Evolutionary conservation across 2,113 vertebrate genomes (phyloP).

Genomic region (Edolisoma coerulescens): DNA sequence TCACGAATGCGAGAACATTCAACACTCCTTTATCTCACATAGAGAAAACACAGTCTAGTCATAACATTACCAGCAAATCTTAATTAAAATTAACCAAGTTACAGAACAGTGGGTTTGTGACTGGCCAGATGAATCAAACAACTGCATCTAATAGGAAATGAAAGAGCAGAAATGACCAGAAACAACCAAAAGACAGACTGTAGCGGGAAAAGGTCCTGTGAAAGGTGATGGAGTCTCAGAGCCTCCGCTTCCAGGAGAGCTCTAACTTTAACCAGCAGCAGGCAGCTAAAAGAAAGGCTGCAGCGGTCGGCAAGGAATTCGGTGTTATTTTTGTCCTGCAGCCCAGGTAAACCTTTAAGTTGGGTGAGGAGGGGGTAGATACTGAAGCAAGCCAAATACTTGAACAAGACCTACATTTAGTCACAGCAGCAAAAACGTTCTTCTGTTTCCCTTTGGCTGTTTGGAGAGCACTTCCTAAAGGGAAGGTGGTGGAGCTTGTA

Average conservation of each 20-base stretch:
- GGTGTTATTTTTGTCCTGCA: slow-evolving; percentile 15
- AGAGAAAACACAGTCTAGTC: not conserved
- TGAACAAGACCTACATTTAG: slow-evolving; percentile 43
- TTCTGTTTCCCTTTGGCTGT: slow-evolving; percentile 16
- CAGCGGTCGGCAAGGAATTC: not conserved
- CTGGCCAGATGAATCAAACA: not conserved
- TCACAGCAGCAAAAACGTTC: not conserved
- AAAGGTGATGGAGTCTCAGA: not conserved
- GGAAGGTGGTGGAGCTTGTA: not conserved
- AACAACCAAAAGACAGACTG: not conserved
- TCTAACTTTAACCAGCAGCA: not conserved
- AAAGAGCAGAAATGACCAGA: not conserved
- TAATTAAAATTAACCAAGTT: not conserved
- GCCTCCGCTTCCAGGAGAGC: not conserved
- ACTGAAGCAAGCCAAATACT: not conserved
- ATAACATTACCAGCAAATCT: not conserved
- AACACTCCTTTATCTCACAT: not conserved
- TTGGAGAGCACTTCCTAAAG: slow-evolving; percentile 20
- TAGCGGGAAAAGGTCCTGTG: not conserved
- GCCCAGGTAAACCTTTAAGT: slow-evolving; percentile 36
- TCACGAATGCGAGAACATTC: not conserved
- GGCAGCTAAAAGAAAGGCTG: not conserved
- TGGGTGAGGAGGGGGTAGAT: not conserved
- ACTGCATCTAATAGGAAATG: not conserved
- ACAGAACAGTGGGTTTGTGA: not conserved